Evolutionary conservation across 2,888 invertebrate genomes (phyloP).

Genomic region (Oligia latruncula): DNA sequence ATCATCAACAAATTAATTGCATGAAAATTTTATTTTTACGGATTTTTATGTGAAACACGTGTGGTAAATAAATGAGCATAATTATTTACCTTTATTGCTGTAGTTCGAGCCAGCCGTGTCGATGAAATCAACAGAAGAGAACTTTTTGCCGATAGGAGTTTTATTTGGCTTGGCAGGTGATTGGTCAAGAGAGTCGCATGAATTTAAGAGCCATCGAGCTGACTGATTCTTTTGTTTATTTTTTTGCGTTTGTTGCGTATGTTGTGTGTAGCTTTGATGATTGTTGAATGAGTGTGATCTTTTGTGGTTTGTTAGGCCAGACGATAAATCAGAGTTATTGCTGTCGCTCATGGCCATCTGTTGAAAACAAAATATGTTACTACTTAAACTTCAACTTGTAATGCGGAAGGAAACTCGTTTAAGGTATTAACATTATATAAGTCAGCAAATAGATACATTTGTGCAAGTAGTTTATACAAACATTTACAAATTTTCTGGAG

Average conservation of each 20-base stretch:
- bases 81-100: constrained; percentile 88
- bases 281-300: constrained; percentile 93
- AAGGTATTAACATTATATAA: constrained; percentile 13
- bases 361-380: constrained; percentile 64
- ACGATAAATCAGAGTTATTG: constrained; percentile 87
- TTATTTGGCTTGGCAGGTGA: constrained; percentile 84
- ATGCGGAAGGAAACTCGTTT: constrained; percentile 6
- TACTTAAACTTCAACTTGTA: constrained; percentile 11
- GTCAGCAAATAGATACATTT: constrained; percentile 50
- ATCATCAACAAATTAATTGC: constrained; percentile 1
- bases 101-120: constrained; percentile 89
- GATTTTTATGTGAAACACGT: constrained; percentile 24
- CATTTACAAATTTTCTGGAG: constrained; percentile 70
- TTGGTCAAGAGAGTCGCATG: constrained; percentile 88
- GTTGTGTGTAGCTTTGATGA: constrained; percentile 92
- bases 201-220: constrained; percentile 87
- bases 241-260: constrained; percentile 90
- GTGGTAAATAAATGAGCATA: constrained; percentile 39
- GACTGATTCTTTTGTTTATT: constrained; percentile 91
- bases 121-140: constrained; percentile 89
- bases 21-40: constrained; percentile 2
- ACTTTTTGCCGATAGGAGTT: constrained; percentile 90
- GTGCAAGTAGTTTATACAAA: constrained; percentile 46
- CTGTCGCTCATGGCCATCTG: constrained; percentile 92
- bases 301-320: constrained; percentile 91